Conservation (phyloP, 2,113 vertebrate species). For the Rhombomys opimus region DNA sequence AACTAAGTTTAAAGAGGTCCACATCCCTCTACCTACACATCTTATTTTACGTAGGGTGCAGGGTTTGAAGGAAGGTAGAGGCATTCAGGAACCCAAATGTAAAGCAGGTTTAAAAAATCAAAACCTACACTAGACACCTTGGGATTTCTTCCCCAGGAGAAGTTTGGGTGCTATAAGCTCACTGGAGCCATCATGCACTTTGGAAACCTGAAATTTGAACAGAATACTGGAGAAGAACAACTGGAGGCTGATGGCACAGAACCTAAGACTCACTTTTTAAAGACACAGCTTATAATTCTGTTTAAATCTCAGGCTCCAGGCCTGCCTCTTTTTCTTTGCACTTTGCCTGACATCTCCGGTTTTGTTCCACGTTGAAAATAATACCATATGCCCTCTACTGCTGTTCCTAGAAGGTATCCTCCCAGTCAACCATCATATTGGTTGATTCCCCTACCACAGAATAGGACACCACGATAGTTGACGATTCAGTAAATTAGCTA, state of each 20-base stretch:
- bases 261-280: slow-evolving; percentile 86
- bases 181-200: slow-evolving; percentile 94
- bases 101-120: too few species aligned
- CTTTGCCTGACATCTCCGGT: neutral
- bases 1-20: too few species aligned
- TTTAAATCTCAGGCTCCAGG: neutral
- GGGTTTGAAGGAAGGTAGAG: too few species aligned
- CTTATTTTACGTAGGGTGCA: too few species aligned
- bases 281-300: neutral
- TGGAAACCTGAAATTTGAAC: slow-evolving; percentile 96
- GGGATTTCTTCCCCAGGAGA: slow-evolving; percentile 92
- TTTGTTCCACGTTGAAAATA: slow-evolving; percentile 41
- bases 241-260: slow-evolving; percentile 93
- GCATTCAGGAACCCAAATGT: too few species aligned
- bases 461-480: slow-evolving; percentile 25
- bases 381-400: neutral
- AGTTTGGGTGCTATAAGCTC: slow-evolving; percentile 91
- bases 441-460: neutral
- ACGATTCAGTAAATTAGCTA: slow-evolving; percentile 4
- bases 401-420: neutral
- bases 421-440: neutral
- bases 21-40: too few species aligned
- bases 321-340: neutral
- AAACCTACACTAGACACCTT: slow-evolving; percentile 86
- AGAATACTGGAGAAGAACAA: slow-evolving; percentile 92